A percentile compares a stretch with the other conserved stretches of the same genome.
phyloP scores from a whole-genome alignment of 1,140 invertebrate species.

The Papilio aristodemus region DNA sequence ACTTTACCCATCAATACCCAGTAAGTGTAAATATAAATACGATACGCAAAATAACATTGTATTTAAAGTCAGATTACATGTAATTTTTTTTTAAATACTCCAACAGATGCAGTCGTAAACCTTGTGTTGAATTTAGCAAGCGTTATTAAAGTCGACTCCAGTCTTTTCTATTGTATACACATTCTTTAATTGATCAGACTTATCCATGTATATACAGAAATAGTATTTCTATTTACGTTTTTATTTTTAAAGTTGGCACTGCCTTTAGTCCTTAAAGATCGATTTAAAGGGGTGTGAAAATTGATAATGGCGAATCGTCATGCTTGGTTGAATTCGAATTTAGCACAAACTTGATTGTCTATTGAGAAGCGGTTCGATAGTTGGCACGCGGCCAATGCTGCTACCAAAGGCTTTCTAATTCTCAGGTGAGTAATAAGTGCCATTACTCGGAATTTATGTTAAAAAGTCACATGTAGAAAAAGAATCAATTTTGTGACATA shows the following conservation, averaged over 20 bases:
- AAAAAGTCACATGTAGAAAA: background rate
- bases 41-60: background rate
- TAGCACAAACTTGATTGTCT: background rate
- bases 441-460: background rate
- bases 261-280: no score
- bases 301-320: background rate
- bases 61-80: background rate
- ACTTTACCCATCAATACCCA: background rate
- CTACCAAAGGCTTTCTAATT: background rate
- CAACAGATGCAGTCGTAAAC: no score
- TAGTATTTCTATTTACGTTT: background rate
- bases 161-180: no score
- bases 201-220: no score
- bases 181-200: no score
- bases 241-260: background rate
- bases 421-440: constrained; percentile 2
- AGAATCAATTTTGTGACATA: background rate
- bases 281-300: background rate
- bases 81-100: no score
- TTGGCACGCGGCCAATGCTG: background rate
- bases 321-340: background rate
- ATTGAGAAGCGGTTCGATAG: constrained; percentile 17
- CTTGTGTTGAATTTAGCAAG: no score
- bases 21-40: background rate
- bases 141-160: no score